Base-by-base conservation (phyloP, 2,113 vertebrate genomes). In the Gavialis gangeticus region DNA sequence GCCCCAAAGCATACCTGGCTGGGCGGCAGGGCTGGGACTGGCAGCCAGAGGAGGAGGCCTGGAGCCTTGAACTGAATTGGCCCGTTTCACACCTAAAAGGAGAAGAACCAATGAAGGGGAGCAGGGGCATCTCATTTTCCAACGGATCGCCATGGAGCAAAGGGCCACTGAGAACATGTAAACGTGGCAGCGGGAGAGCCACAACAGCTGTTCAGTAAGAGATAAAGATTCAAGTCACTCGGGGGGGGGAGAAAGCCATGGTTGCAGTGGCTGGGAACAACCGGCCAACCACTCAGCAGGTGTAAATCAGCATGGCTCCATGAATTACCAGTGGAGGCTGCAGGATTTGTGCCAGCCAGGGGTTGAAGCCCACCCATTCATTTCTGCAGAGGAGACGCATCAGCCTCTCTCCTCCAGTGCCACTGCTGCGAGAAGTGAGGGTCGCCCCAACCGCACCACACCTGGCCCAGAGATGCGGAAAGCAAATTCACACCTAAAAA, bases 1-100 rank as follows among this genome's bases (percentile, higher is more conserved):
- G 34, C 25, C 30, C 25, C 22, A 69, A 46, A 4, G 7, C 30
- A 95, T 95, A 99, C 99, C 98, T 97, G 98, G 98, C 85, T 98
- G 98, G 25, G 88, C 93, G 10, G 89, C 55, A 78, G 96, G 89
- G n/a, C 90, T 11, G 0, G 82, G 71, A 2, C 85, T 83, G 69
- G 81, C 62, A 0, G 95, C 66, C 10, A 93, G 55, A 0, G 85
- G 95, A 2, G 97, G 91, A 0, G 98, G 95, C 88, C 98, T 97
- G 15, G 97, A 89, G 59, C 96, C 97, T 63, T 97, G 98, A 89
- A 96, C 84, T 2, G 97, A 97, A 95, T 95, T 95, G 90, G 98
- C 97, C 22, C 98, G 97, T 94, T 96, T 98, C 91, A 97, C 88
- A 6, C 97, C 98, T 98, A 88, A 6, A 12, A 28, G 69, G 79